Evolutionary conservation across 2,888 invertebrate species (phyloP).

Genomic region (Ptycholaimellus sp.): DNA sequence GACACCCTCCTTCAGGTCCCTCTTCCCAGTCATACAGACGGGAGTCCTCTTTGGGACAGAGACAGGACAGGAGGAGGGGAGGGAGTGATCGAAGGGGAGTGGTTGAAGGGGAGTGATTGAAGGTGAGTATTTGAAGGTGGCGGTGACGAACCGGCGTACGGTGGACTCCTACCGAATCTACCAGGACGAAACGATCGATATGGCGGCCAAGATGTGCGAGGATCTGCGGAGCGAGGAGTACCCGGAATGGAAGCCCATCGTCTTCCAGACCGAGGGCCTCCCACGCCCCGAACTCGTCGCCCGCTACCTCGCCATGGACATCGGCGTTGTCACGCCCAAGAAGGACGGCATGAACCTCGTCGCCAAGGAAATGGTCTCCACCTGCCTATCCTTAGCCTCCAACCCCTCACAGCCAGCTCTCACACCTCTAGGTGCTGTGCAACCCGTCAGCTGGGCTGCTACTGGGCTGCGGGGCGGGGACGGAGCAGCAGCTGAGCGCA

Average conservation of each 20-base stretch:
- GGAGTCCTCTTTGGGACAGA: neutral
- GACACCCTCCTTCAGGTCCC: slow-evolving; percentile 20
- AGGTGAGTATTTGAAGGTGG: slow-evolving; percentile 15
- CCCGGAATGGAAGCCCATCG: slow-evolving; percentile 20
- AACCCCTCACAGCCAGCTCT: too few relatives aligned
- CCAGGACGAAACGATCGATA: slow-evolving; percentile 21
- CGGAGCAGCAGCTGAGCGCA: slow-evolving; percentile 15
- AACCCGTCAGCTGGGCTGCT: slow-evolving; percentile 15
- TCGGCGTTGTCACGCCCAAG: slow-evolving; percentile 22
- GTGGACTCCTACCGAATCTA: slow-evolving; percentile 24
- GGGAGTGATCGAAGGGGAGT: too few relatives aligned
- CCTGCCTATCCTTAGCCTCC: too few relatives aligned
- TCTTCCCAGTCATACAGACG: neutral
- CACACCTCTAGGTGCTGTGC: too few relatives aligned
- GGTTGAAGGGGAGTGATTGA: too few relatives aligned
- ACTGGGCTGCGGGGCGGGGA: slow-evolving; percentile 15
- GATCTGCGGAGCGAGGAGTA: slow-evolving; percentile 9
- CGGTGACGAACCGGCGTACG: slow-evolving; percentile 22
- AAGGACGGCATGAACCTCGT: slow-evolving; percentile 21
- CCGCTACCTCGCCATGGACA: slow-evolving; percentile 20
- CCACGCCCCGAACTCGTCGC: slow-evolving; percentile 13
- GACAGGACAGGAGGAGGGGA: too few relatives aligned
- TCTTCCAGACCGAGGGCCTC: slow-evolving; percentile 22
- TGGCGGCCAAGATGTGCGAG: slow-evolving; percentile 19
- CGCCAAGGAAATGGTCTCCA: slow-evolving; percentile 18